A percentile compares a stretch with the other conserved stretches of the same genome.
These are phyloP conservation scores for Marronus borbonicus DNA, from an alignment of 2,888 invertebrate species.

Conservation along the genomic window DNA sequence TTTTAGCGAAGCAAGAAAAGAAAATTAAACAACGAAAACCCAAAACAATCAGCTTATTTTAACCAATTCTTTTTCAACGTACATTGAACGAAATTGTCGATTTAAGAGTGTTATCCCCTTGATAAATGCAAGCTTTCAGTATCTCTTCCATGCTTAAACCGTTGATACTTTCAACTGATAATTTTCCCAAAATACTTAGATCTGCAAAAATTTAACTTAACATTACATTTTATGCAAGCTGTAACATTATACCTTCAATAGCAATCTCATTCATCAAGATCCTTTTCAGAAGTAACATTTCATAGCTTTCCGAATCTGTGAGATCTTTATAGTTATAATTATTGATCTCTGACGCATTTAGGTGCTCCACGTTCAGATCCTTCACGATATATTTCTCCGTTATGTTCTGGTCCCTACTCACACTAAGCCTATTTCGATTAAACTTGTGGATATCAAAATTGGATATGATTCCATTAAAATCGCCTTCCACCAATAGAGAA, in stretches of 20 bases:
- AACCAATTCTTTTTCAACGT: background rate
- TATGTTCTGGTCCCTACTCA: constrained; percentile 64
- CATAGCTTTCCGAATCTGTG: constrained; percentile 57
- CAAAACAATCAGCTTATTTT: background rate
- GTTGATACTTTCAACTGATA: constrained; percentile 66
- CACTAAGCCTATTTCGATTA: constrained; percentile 63
- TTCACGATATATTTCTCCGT: constrained; percentile 64
- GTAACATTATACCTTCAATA: constrained; percentile 64
- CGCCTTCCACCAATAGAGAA: constrained; percentile 63
- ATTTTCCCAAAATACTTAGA: constrained; percentile 65
- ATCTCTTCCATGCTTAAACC: constrained; percentile 59
- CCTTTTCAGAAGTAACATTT: constrained; percentile 63
- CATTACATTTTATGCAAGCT: constrained; percentile 19
- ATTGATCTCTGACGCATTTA: constrained; percentile 65
- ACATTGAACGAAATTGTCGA: constrained; percentile 50
- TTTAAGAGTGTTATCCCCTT: constrained; percentile 67
- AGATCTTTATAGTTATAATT: constrained; percentile 64
- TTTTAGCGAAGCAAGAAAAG: no score
- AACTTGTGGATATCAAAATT: constrained; percentile 66
- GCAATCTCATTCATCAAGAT: constrained; percentile 68
- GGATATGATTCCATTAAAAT: constrained; percentile 66
- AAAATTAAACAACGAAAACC: no score
- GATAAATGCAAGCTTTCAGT: constrained; percentile 67
- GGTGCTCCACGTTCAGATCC: constrained; percentile 62
- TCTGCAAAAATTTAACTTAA: constrained; percentile 56